phyloP scores from a whole-genome alignment of 2,888 invertebrate genomes.

The Amiota mariae region DNA sequence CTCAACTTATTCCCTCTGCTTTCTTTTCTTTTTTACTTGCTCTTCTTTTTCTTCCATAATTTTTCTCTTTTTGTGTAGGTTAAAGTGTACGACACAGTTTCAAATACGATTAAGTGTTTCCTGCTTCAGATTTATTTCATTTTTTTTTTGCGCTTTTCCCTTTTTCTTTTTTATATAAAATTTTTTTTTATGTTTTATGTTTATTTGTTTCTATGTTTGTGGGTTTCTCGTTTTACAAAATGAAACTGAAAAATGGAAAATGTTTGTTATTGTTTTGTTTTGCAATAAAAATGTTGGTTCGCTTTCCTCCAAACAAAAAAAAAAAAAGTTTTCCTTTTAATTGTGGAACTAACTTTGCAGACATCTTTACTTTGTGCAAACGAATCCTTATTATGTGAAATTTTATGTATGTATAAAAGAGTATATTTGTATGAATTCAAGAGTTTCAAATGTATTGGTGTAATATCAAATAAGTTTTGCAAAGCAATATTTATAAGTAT shows the following conservation, averaged over 20 bases:
- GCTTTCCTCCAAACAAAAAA: not conserved
- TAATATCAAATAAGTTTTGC: too few species aligned
- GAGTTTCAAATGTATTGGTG: not conserved
- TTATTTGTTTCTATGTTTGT: not conserved
- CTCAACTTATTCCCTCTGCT: not conserved
- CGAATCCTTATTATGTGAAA: not conserved
- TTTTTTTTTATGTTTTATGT: not conserved
- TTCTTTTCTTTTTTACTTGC: not conserved
- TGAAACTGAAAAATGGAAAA: too few species aligned
- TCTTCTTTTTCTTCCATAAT: not conserved
- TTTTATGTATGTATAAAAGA: not conserved
- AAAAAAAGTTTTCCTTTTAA: not conserved
- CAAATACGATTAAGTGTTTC: constrained; percentile 20
- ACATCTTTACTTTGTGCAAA: not conserved
- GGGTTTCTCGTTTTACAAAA: not conserved
- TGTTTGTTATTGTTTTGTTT: not conserved
- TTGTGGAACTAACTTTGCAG: constrained; percentile 3
- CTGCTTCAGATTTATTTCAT: not conserved
- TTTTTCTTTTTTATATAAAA: not conserved
- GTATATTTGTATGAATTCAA: not conserved
- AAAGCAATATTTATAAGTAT: too few species aligned
- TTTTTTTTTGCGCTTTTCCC: constrained; percentile 10
- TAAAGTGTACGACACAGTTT: constrained; percentile 17
- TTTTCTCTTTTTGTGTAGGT: constrained; percentile 11
- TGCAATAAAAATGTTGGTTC: not conserved